Conservation (phyloP, 2,797 vertebrate genomes). For the Nyctalus aviator region DNA sequence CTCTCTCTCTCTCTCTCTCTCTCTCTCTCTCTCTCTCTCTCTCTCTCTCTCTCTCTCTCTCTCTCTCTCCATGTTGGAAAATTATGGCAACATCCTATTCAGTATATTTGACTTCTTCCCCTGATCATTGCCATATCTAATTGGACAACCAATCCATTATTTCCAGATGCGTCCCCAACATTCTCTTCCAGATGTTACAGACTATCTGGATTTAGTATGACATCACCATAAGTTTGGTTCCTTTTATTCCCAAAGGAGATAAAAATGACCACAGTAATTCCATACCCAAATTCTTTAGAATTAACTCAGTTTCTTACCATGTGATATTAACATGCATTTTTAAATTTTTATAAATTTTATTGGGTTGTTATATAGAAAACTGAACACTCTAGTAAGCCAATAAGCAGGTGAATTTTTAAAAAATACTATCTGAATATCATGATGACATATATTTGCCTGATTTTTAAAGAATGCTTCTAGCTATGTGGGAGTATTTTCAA, state of each 20-base stretch:
- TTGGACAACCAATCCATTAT: neutral
- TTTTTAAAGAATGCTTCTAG: neutral
- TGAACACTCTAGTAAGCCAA: neutral
- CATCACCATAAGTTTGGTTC: neutral
- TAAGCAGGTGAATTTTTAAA: neutral
- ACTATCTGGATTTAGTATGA: neutral
- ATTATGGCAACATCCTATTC: neutral
- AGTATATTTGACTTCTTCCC: neutral
- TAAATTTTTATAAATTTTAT: neutral
- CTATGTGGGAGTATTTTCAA: neutral
- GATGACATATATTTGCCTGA: neutral
- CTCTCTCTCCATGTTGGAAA: neutral
- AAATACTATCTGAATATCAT: neutral
- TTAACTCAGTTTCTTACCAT: neutral
- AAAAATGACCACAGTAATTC: neutral
- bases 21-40: neutral
- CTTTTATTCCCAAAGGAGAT: conserved; percentile 2
- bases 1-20: neutral
- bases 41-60: neutral
- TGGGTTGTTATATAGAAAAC: neutral
- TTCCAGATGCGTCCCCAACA: neutral
- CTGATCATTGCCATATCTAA: neutral
- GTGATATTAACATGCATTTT: neutral
- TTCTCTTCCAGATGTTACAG: neutral
- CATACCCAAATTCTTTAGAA: neutral